A percentile compares a stretch with the other conserved stretches of the same genome.
phyloP scores from a whole-genome alignment of 2,797 vertebrate genomes.

The Carcharodon carcharias region DNA sequence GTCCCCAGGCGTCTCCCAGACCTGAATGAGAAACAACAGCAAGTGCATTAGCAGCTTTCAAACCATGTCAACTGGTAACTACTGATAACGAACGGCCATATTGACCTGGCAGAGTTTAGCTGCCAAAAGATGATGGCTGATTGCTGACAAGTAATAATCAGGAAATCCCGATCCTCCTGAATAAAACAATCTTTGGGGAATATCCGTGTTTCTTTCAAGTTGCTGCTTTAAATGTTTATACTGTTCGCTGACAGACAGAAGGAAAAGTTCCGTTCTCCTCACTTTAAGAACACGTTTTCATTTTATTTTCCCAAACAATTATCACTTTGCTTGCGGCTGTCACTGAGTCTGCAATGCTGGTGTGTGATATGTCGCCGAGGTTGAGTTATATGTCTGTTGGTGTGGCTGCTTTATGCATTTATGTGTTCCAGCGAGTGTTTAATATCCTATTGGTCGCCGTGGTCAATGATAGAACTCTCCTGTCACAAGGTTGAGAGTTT shows the following conservation, averaged over 20 bases:
- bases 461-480: not conserved
- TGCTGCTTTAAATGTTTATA: not conserved
- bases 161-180: not conserved
- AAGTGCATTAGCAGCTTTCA: conserved; percentile 37
- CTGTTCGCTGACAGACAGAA: not conserved
- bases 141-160: not conserved
- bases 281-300: not conserved
- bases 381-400: not conserved
- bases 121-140: not conserved
- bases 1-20: conserved; percentile 82
- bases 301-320: not conserved
- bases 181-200: not conserved
- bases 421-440: not conserved
- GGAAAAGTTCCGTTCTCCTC: not conserved
- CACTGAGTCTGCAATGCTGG: not conserved
- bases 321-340: not conserved
- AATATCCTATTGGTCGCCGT: not conserved
- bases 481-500: not conserved
- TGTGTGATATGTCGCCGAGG: not conserved
- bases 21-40: conserved; percentile 54
- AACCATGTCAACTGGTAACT: not conserved
- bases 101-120: not conserved
- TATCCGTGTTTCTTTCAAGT: not conserved
- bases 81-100: not conserved
- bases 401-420: not conserved